Percentiles rank a stretch among this genome's conserved stretches.
Conservation (phyloP, 2,113 vertebrate species). For the Anguilla japonica region DNA sequence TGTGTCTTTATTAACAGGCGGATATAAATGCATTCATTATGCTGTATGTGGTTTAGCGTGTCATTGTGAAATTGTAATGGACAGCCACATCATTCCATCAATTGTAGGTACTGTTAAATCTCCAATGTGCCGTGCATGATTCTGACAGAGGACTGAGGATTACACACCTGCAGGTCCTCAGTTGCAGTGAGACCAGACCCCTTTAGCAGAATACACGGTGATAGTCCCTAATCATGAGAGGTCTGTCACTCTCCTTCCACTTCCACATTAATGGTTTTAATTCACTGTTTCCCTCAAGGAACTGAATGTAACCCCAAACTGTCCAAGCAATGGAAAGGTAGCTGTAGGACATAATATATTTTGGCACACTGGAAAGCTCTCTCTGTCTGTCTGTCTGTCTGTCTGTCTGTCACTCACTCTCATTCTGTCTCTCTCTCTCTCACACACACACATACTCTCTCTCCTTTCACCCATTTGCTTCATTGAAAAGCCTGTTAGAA, state of each 20-base stretch:
- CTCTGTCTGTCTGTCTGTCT: constrained; percentile 27
- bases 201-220: constrained; percentile 51
- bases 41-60: neutral
- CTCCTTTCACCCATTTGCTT: constrained; percentile 37
- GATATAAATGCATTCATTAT: too few relatives aligned
- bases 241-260: constrained; percentile 56
- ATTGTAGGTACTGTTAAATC: constrained; percentile 49
- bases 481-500: constrained; percentile 24
- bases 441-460: neutral
- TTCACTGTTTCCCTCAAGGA: constrained; percentile 59
- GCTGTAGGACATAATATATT: constrained; percentile 50
- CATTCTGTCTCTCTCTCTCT: too few relatives aligned
- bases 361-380: constrained; percentile 40
- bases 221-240: constrained; percentile 60
- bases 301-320: constrained; percentile 44
- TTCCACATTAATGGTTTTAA: constrained; percentile 64
- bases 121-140: constrained; percentile 39
- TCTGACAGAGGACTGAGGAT: constrained; percentile 51
- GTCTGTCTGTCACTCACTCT: too few relatives aligned
- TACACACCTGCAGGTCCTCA: constrained; percentile 57
- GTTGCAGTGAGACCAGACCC: constrained; percentile 58
- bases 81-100: constrained; percentile 43
- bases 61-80: neutral
- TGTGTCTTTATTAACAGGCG: neutral
- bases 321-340: constrained; percentile 43